These are phyloP conservation scores for Eupleurogrammus muticus DNA, from an alignment of 2,797 vertebrate genomes.

Conservation along the genomic window DNA sequence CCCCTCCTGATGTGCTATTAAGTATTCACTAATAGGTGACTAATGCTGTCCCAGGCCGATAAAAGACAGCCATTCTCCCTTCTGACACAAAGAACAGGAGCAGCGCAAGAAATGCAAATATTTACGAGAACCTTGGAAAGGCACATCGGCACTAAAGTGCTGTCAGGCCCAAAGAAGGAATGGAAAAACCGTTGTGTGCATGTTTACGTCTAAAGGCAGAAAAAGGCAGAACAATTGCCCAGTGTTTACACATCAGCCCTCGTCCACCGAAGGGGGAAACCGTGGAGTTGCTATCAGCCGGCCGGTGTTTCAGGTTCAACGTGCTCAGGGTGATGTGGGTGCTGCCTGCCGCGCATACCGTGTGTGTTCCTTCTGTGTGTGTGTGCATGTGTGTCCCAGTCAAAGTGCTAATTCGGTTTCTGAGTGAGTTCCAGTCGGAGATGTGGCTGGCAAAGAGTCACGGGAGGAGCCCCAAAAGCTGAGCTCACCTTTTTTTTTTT, in stretches of 20 bases:
- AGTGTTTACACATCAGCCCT: constrained; percentile 75
- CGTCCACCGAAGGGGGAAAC: constrained; percentile 47
- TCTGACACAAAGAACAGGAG: constrained; percentile 75
- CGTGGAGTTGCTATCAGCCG: constrained; percentile 41
- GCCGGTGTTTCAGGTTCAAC: constrained; percentile 79
- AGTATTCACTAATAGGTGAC: constrained; percentile 36
- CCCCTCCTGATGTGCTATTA: constrained; percentile 12
- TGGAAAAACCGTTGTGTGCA: constrained; percentile 74
- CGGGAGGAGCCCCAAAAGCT: constrained; percentile 38
- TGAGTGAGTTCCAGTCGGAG: constrained; percentile 25
- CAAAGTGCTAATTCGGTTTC: constrained; percentile 64
- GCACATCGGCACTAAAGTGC: constrained; percentile 47
- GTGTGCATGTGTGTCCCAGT: constrained; percentile 16
- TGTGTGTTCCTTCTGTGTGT: neutral
- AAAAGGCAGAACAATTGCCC: constrained; percentile 67
- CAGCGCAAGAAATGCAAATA: constrained; percentile 76
- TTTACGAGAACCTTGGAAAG: constrained; percentile 73
- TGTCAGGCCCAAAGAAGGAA: constrained; percentile 78
- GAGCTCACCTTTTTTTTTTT: constrained; percentile 57
- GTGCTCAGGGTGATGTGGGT: constrained; percentile 68
- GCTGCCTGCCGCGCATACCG: constrained; percentile 27
- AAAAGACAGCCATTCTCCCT: constrained; percentile 39
- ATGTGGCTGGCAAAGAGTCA: constrained; percentile 30
- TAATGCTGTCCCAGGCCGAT: constrained; percentile 33
- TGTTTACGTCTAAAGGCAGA: constrained; percentile 58